Evolutionary conservation across 2,113 vertebrate genomes (phyloP), one percentile per base, ranked within the genome.

Genomic region (Corapipo altera): DNA sequence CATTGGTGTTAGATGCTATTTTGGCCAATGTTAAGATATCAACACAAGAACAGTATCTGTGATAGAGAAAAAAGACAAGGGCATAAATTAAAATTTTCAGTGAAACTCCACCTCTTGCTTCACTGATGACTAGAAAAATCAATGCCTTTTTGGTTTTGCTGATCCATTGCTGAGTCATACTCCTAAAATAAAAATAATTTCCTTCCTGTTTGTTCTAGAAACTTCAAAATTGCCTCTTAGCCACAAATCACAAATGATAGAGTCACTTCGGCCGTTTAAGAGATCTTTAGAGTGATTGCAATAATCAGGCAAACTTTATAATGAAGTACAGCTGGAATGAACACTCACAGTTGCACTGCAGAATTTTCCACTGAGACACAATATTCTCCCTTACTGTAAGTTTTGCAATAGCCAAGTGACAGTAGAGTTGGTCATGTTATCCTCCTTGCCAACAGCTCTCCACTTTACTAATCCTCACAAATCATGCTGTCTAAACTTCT

Each of bases 161-260:
- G 51, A 90, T 79, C 85, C 69, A 81, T n/a, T 86, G 59, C 91
- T 96, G 90, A 96, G 43, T 96, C 93, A 93, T n/a, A 83, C 43
- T 64, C 92, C 79, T 78, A 96, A 95, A 97, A 93, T 91, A 96
- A 94, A 72, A 93, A 58, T 88, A 0, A 91, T 90, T 96, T 96
- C 87, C 91, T 94, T 95, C 88, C 82, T 90, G 51, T 83, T 94
- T 95, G 33, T 83, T 96, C 89, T 80, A 77, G 88, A 95, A 89
- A 91, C 27, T 93, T 86, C 84, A 89, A 84, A 91, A 95, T 77
- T 94, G 90, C 93, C 65, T 96, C 91, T 94, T 77, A 88, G 82
- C 85, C 59, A 91, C 78, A 58, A 94, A 93, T 85, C 85, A 48
- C 78, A 95, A 94, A 88, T 58, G 32, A 89, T 5, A 54, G 61